These are phyloP conservation scores for Aphelenchoides avenae DNA, from an alignment of 1,140 invertebrate genomes.

Conservation along the genomic window DNA sequence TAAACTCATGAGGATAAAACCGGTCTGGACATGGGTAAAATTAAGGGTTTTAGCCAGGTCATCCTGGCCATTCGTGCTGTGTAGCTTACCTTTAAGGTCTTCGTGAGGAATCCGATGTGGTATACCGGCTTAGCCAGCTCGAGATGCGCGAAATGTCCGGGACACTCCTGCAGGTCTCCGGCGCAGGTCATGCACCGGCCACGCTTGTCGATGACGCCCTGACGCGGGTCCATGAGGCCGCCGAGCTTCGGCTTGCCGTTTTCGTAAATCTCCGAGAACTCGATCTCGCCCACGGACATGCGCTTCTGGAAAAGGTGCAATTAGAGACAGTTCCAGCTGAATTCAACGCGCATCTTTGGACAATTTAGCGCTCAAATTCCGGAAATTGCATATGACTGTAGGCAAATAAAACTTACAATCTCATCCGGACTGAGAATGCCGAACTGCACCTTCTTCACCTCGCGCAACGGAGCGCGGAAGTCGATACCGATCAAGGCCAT, in stretches of 20 bases:
- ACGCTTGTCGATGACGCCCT: conserved; percentile 89
- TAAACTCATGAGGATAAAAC: too few relatives aligned
- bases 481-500: conserved; percentile 64
- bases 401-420: conserved; percentile 86
- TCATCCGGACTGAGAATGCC: conserved; percentile 97
- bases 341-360: too few relatives aligned
- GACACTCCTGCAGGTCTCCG: conserved; percentile 94
- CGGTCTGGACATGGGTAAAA: too few relatives aligned
- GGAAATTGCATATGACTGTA: too few relatives aligned
- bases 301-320: conserved; percentile 76
- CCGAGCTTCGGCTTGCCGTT: conserved; percentile 92
- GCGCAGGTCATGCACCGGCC: conserved; percentile 91
- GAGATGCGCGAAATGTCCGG: conserved; percentile 99
- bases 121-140: conserved; percentile 97
- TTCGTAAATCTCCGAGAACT: conserved; percentile 95
- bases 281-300: conserved; percentile 95
- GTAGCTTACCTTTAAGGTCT: conserved; percentile 94
- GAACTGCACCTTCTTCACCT: conserved; percentile 93
- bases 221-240: conserved; percentile 96
- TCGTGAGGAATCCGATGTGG: conserved; percentile 93
- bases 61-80: too few relatives aligned
- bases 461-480: conserved; percentile 85
- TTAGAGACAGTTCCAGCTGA: too few relatives aligned
- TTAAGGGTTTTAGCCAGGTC: too few relatives aligned
- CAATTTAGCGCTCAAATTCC: too few relatives aligned